Percentiles rank a stretch among this genome's conserved stretches.
These are phyloP conservation scores for Prunella fulvescens DNA, from an alignment of 2,113 vertebrate genomes.

Conservation along the genomic window DNA sequence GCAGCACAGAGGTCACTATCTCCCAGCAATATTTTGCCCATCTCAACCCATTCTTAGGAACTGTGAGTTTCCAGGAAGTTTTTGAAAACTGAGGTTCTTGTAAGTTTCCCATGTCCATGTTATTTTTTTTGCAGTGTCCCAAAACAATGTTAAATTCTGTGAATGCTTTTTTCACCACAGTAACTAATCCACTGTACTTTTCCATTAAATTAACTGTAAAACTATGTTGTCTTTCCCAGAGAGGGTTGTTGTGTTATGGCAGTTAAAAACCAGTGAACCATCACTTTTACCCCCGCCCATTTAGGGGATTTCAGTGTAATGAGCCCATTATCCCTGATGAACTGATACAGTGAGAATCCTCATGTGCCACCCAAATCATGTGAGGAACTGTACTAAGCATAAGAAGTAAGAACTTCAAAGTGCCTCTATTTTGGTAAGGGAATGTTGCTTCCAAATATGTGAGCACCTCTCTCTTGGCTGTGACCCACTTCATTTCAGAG, in stretches of 20 bases:
- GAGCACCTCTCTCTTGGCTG: neutral
- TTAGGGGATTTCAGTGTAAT: neutral
- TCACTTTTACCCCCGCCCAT: neutral
- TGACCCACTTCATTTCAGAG: neutral
- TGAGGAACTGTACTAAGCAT: neutral
- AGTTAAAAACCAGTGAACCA: neutral
- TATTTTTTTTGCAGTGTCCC: neutral
- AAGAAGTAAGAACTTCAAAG: neutral
- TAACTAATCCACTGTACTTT: neutral
- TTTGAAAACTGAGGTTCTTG: neutral
- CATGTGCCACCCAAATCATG: neutral
- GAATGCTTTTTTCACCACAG: accelerated
- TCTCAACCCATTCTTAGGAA: neutral
- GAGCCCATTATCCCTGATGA: neutral
- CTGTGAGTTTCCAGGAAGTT: neutral
- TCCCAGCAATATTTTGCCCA: neutral
- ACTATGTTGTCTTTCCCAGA: neutral
- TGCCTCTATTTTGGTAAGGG: neutral
- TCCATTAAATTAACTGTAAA: neutral
- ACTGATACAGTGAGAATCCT: neutral
- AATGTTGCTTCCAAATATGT: neutral
- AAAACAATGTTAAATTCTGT: neutral
- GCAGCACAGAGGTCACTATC: neutral
- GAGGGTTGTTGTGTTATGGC: neutral
- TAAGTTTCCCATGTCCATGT: neutral